Base-by-base conservation (phyloP, 2,797 vertebrate genomes). In the Semotilus atromaculatus region DNA sequence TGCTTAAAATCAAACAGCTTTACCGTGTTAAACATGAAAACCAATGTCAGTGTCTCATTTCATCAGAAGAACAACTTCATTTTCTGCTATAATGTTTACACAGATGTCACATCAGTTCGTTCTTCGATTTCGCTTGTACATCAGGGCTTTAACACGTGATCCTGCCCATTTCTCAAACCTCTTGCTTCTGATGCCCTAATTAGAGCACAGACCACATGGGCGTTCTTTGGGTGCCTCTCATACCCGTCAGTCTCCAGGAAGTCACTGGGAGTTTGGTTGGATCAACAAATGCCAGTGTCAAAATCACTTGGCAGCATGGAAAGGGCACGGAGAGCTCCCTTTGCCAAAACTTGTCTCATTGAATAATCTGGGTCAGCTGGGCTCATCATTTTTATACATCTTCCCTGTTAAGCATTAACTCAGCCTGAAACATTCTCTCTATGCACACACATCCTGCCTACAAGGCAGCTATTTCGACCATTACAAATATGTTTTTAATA, bases 241-340 rank as follows among this genome's bases (percentile, higher is more conserved):
- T 85, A 83, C 72, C 82, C 19, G 11, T 64, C 66, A 85, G 64
- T 80, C 78, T 87, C 29, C 40, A 72, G 86, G 64, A 88, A 83
- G 74, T 79, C 71, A 68, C 76, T 85, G 73, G 38, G 82, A 67
- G 51, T 86, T 75, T 70, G 38, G 85, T 40, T 53, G 75, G 83
- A 87, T 79, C 70, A 86, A 81, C 77, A 81, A 75, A 88, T 85
- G 85, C 83, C 21, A 14, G 58, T 58, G 67, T 81, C 73, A 84
- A 58, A 87, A 84, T 81, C 83, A 71, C 80, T 71, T 83, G 82
- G 84, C 82, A 81, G 76, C 68, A 77, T 23, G 60, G 67, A 86
- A 87, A 88, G 68, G 86, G 58, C 84, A 84, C 66, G 8, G 76
- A 31, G 48, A 40, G 36, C 51, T 79, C 23, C 13, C 72, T 26